Base-by-base conservation (phyloP, 2,888 invertebrate genomes). In the Pyralis farinalis region DNA sequence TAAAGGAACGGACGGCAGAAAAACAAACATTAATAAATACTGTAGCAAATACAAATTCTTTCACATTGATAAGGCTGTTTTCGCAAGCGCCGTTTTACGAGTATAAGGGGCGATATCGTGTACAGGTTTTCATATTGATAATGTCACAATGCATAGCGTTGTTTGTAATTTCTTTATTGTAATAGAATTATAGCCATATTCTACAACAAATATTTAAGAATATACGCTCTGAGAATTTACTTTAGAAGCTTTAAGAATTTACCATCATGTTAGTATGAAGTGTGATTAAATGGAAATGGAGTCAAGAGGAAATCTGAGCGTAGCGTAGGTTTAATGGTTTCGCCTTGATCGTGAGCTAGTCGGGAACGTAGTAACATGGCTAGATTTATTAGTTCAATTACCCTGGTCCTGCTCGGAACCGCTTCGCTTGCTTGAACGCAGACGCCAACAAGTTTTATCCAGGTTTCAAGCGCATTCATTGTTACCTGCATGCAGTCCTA, bases 381-480 rank as follows among this genome's bases (percentile, higher is more conserved):
- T 75, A 84, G 86, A 87, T 87, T 86, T 87, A 87, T 86, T 86
- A 81, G 84, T 85, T 86, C 86, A 86, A 87, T 87, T 87, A 87
- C 78, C 83, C 72, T 68, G 67, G 63, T 67, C 71, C 73, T 82
- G 81, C 75, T 79, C 73, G 61, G 59, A 69, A 64, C 58, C 68
- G 76, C 74, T 65, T 59, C 70, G 77, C 80, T 78, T 75, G 72
- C 79, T 76, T 72, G 76, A 71, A 59, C 74, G 71, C 74, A 76
- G 75, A 78, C 78, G 73, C 81, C 76, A 77, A 78, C 77, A 75
- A 75, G 81, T 82, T 84, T 72, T 59, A 71, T 70, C 72, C 71
- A 72, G 71, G 67, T 81, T 70, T 76, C 73, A 65, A 62, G 10
- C 61, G 62, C 55, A 62, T 63, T 67, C 63, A 53, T 48, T 61